Percentiles rank a stretch among this genome's conserved stretches.
Conservation (phyloP, 2,113 vertebrate species). For the Cottus gobio region DNA sequence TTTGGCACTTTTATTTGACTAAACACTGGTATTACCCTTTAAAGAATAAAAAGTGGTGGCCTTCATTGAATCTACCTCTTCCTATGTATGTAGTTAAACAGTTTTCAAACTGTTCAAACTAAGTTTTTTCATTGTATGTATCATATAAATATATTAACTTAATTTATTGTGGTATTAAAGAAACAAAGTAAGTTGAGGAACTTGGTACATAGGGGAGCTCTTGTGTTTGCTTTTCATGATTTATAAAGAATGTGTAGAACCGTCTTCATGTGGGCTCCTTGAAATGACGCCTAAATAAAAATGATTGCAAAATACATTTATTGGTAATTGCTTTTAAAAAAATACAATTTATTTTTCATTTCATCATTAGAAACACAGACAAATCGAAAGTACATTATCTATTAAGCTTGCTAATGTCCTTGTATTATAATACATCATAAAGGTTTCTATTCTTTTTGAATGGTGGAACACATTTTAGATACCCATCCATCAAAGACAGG, state of each 20-base stretch:
- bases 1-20: not conserved
- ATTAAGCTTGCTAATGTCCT: not conserved
- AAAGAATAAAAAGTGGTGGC: not conserved
- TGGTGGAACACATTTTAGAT: not conserved
- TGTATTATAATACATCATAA: not conserved
- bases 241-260: not conserved
- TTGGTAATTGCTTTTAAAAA: not conserved
- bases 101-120: too few relatives aligned
- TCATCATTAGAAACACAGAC: not conserved
- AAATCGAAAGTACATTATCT: not conserved
- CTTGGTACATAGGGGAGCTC: not conserved
- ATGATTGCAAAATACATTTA: not conserved
- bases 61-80: constrained; percentile 48
- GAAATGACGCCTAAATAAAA: constrained; percentile 17
- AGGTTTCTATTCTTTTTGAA: not conserved
- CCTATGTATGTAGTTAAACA: not conserved
- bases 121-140: constrained; percentile 17
- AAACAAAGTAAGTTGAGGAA: not conserved
- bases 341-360: not conserved
- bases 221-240: not conserved
- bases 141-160: not conserved
- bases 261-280: constrained; percentile 3
- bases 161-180: constrained; percentile 51
- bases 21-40: not conserved
- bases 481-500: not conserved